phyloP scores from a whole-genome alignment of 2,113 vertebrate species.

The Cnemophilus loriae region DNA sequence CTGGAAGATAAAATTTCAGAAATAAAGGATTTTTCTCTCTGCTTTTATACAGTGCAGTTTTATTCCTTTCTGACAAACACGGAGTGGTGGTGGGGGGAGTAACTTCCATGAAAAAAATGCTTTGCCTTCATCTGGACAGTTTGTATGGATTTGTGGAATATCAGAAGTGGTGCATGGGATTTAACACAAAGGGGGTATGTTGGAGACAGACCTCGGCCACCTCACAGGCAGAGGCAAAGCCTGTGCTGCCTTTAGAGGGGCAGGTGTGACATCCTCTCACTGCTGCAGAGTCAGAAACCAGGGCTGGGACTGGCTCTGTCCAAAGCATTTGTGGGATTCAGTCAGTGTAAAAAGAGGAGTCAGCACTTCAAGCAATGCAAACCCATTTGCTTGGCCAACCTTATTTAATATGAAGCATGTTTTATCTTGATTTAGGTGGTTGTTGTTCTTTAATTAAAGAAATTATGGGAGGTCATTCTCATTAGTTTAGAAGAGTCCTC shows the following conservation, averaged over 20 bases:
- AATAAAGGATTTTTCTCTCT: not conserved
- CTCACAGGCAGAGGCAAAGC: not conserved
- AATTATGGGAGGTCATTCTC: constrained; percentile 57
- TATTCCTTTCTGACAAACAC: not conserved
- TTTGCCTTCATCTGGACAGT: not conserved
- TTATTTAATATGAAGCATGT: constrained; percentile 50
- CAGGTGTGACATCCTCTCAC: not conserved
- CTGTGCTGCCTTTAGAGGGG: not conserved
- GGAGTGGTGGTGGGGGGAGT: rapidly evolving
- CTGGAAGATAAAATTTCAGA: not conserved
- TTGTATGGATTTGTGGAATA: not conserved
- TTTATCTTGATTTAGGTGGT: constrained; percentile 48
- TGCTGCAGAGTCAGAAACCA: not conserved
- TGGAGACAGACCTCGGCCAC: not conserved
- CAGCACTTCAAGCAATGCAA: not conserved
- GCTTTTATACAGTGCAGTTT: not conserved
- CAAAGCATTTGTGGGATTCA: not conserved
- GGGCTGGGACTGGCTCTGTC: not conserved
- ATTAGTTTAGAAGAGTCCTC: constrained; percentile 51
- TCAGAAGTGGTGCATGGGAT: not conserved
- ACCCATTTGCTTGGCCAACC: constrained; percentile 15
- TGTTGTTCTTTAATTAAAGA: constrained; percentile 66
- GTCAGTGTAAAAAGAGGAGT: not conserved
- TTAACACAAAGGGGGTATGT: not conserved
- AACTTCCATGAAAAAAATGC: not conserved